Evolutionary conservation across 2,888 invertebrate genomes (phyloP), one percentile per base, ranked within the genome.

Genomic region (Gortyna flavago): DNA sequence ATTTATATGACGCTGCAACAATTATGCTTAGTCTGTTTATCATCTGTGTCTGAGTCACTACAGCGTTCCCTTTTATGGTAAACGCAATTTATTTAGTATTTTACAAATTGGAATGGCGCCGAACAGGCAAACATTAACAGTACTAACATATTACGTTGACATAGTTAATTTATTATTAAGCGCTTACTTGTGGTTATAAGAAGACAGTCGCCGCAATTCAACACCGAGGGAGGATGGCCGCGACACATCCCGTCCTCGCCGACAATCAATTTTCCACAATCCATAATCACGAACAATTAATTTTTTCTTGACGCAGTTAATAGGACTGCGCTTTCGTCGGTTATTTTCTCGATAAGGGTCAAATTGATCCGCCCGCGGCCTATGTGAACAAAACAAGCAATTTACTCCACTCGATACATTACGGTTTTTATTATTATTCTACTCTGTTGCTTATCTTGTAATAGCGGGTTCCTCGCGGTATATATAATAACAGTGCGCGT

Each of bases 311-410:
- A 88, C 85, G 90, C 92, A 92, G 90, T 92, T 94, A 95, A 95
- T 94, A 94, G 93, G 93, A 91, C 90, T 93, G 90, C 91, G 93
- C 93, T 95, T 95, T 95, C 93, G 93, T 94, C 92, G 92, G 94
- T 94, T 93, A 94, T 95, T 95, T 95, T 95, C 94, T 95, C 93
- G 94, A 95, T 95, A 95, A 95, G 95, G 94, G 94, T 94, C 95
- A 94, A 95, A 95, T 94, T 94, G 94, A 93, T 90, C 91, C 89
- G 95, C 95, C 94, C 88, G 95, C 93, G 94, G 95, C 94, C 92
- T 93, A 93, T 92, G 92, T 92, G 95, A 93, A 94, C 93, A 92
- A 93, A 94, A 94, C 94, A 92, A 94, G 93, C 92, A 95, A 94
- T 94, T 95, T 94, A 93, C 92, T 90, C 91, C 93, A 93, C 93